These are phyloP conservation scores for Pollenia angustigena DNA, from an alignment of 2,888 invertebrate species.

Conservation along the genomic window DNA sequence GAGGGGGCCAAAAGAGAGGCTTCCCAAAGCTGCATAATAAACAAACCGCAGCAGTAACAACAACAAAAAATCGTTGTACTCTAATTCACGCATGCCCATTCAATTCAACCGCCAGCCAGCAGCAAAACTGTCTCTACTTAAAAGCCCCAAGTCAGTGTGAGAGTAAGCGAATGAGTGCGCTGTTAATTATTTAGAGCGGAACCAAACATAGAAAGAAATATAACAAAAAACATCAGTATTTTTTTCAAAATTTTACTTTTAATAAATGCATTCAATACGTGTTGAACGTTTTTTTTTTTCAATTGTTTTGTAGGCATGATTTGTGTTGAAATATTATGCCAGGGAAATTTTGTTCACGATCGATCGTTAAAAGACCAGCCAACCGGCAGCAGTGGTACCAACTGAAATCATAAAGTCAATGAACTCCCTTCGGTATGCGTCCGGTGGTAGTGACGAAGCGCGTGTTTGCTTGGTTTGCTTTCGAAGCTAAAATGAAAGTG, in stretches of 20 bases:
- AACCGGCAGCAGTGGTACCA: background rate
- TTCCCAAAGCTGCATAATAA: slow-evolving; percentile 37
- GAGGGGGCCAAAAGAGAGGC: background rate
- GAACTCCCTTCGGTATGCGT: slow-evolving; percentile 38
- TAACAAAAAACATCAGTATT: background rate
- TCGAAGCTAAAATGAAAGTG: slow-evolving; percentile 67
- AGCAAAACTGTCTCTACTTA: slow-evolving; percentile 9
- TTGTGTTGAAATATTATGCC: slow-evolving; percentile 68
- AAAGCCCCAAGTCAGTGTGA: slow-evolving; percentile 14
- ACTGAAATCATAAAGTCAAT: slow-evolving; percentile 49
- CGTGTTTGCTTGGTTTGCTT: slow-evolving; percentile 53
- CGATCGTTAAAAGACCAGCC: slow-evolving; percentile 10
- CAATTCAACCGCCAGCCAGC: background rate
- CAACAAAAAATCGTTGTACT: slow-evolving; percentile 43
- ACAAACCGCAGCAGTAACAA: background rate
- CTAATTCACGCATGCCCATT: slow-evolving; percentile 62
- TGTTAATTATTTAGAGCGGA: slow-evolving; percentile 65
- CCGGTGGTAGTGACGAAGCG: slow-evolving; percentile 8
- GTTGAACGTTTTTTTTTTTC: background rate
- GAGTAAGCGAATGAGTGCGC: slow-evolving; percentile 35
- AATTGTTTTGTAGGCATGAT: slow-evolving; percentile 48
- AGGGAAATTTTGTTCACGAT: slow-evolving; percentile 66
- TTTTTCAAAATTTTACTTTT: slow-evolving; percentile 62
- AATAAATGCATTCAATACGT: slow-evolving; percentile 61
- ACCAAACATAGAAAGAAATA: slow-evolving; percentile 61